These are phyloP conservation scores for Helostoma temminkii DNA, from an alignment of 2,797 vertebrate species.

Conservation along the genomic window DNA sequence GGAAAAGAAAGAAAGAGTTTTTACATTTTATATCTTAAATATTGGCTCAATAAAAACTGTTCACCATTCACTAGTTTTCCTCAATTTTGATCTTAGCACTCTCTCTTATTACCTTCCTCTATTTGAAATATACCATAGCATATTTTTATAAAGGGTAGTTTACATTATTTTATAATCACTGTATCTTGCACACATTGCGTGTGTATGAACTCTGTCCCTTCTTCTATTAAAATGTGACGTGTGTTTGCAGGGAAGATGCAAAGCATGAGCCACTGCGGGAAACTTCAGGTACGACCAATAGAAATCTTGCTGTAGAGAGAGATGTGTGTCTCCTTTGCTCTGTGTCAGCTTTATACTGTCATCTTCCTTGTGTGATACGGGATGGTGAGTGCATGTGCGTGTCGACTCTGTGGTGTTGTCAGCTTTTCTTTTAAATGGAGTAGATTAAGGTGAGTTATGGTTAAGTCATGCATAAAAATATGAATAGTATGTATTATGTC, in stretches of 20 bases:
- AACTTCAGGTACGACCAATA: slow-evolving; percentile 55
- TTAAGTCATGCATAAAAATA: neutral
- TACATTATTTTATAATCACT: too few species aligned
- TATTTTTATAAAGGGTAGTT: neutral
- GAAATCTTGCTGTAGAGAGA: neutral
- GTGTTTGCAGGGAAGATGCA: slow-evolving; percentile 69
- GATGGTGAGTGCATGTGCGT: slow-evolving; percentile 39
- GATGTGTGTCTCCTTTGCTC: neutral
- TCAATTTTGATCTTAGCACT: too few species aligned
- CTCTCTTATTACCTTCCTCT: too few species aligned
- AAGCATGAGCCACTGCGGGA: slow-evolving; percentile 46
- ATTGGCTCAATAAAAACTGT: too few species aligned
- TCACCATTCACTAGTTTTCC: too few species aligned
- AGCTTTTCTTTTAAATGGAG: neutral
- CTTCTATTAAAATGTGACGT: slow-evolving; percentile 44
- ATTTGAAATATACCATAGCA: neutral
- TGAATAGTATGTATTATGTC: neutral
- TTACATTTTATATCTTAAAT: too few species aligned
- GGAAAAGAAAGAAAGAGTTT: too few species aligned
- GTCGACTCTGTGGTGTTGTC: neutral
- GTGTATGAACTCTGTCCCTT: slow-evolving; percentile 11
- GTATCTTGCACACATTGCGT: neutral
- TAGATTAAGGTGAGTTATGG: neutral
- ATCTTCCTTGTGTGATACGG: neutral
- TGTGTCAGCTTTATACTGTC: neutral